These are phyloP conservation scores for Drosophila mettleri DNA, from an alignment of 2,888 invertebrate genomes.

Conservation along the genomic window DNA sequence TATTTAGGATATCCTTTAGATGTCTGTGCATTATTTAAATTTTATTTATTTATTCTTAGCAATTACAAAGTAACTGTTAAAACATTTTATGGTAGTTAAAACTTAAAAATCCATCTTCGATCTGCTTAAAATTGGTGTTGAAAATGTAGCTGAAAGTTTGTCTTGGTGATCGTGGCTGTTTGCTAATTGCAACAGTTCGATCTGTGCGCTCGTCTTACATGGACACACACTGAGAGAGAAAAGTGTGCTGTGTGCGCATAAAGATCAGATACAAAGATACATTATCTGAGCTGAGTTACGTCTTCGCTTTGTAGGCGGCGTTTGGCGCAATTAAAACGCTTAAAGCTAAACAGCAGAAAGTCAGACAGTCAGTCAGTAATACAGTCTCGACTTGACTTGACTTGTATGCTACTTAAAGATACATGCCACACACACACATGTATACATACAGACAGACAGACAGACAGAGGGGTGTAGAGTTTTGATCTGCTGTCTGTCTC, in stretches of 20 bases:
- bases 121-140: not conserved
- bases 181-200: constrained; percentile 61
- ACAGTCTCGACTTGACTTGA: constrained; percentile 29
- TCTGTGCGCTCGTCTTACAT: constrained; percentile 17
- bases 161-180: constrained; percentile 35
- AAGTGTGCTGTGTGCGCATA: constrained; percentile 64
- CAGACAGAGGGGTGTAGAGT: constrained; percentile 28
- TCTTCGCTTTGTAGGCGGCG: constrained; percentile 74
- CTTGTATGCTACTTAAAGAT: constrained; percentile 71
- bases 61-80: too few species aligned
- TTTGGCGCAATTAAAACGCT: constrained; percentile 78
- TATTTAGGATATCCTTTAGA: too few species aligned
- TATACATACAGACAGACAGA: constrained; percentile 3
- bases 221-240: constrained; percentile 15
- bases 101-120: not conserved
- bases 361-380: constrained; percentile 34
- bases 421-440: constrained; percentile 68
- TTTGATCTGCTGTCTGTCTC: constrained; percentile 20
- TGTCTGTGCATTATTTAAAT: too few species aligned
- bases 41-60: too few species aligned
- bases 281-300: constrained; percentile 65
- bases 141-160: constrained; percentile 14
- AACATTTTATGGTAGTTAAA: too few species aligned
- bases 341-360: constrained; percentile 66
- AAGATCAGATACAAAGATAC: constrained; percentile 83